Percentiles rank a stretch among this genome's conserved stretches.
Conservation (phyloP, 2,797 vertebrate genomes). For the Sylvia borin region DNA sequence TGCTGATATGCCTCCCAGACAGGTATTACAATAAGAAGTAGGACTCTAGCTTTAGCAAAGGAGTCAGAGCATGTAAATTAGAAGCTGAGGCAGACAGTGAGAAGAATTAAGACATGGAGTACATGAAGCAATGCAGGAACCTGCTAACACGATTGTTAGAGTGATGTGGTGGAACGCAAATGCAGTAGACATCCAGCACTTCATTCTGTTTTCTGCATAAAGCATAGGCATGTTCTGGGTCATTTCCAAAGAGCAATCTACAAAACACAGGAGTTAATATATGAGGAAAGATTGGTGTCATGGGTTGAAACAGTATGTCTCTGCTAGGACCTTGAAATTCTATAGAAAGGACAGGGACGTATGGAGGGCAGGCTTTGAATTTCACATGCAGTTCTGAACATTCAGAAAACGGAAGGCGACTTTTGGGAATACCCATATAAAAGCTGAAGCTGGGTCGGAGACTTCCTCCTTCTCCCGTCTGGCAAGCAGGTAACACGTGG, state of each 20-base stretch:
- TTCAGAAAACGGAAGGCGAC: too few species aligned
- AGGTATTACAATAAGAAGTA: not conserved
- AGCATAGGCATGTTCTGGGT: not conserved
- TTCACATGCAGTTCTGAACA: too few species aligned
- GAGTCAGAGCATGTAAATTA: not conserved
- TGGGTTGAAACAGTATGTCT: too few species aligned
- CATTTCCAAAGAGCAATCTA: not conserved
- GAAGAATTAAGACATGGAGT: not conserved
- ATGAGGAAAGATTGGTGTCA: not conserved
- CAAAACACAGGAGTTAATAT: not conserved
- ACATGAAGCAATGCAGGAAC: not conserved
- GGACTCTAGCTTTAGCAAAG: not conserved
- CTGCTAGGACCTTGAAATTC: too few species aligned
- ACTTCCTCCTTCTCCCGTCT: too few species aligned
- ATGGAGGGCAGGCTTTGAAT: too few species aligned
- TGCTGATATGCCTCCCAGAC: not conserved
- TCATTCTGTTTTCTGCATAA: not conserved
- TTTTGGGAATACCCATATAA: too few species aligned
- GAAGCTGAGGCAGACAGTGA: not conserved
- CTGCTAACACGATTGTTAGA: not conserved
- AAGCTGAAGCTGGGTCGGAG: too few species aligned
- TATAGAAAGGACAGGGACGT: too few species aligned
- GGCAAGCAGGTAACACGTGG: too few species aligned
- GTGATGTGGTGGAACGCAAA: not conserved
- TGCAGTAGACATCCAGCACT: not conserved